Base-by-base conservation (phyloP, 2,888 invertebrate genomes). In the Brenthis ino region DNA sequence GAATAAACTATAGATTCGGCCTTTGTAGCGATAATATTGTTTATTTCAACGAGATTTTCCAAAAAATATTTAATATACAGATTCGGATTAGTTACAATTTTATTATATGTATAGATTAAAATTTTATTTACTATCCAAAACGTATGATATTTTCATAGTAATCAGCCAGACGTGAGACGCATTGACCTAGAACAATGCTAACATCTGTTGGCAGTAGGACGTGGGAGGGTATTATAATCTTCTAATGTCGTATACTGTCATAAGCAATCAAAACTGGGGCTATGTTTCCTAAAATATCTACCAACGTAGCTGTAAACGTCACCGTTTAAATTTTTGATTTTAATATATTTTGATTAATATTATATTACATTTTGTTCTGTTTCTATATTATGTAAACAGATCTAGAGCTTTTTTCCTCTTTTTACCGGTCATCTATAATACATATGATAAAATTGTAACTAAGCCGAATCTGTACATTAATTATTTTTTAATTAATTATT, bases 181-280 rank as follows among this genome's bases (percentile, higher is more conserved):
- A 28, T 16, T 50, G 50, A 60, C 28, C 60, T 61, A 61, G 55
- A 67, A 67, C 60, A 67, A 61, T 61, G n/a, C 33, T 43, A 60
- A 16, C 43, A 24, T 47, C 20, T 47, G 24, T 20, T 50, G 28
- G 33, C 28, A 51, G 61, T 51, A 16, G 51, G 51, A 51, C 20
- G 63, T 53, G 53, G 51, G 63, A 53, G 51, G 53, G 13, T 14
- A 43, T 33, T 37, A 63, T 54, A 53, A 53, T 63, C 37, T 53
- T 14, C 11, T 51, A 43, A 37, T 37, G 16, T 53, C 51, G 33
- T 33, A 14, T 43, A 14, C 53, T 63, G 37, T 63, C 63, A 54
- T 54, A 63, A 13, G 53, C 63, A 53, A 63, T 63, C 63, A 54
- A 63, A 63, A 63, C 20, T 54, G 53, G 51, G 51, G 24, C 53